Base-by-base conservation (phyloP, 2,888 invertebrate genomes). In the Drosophila kanekoi region DNA sequence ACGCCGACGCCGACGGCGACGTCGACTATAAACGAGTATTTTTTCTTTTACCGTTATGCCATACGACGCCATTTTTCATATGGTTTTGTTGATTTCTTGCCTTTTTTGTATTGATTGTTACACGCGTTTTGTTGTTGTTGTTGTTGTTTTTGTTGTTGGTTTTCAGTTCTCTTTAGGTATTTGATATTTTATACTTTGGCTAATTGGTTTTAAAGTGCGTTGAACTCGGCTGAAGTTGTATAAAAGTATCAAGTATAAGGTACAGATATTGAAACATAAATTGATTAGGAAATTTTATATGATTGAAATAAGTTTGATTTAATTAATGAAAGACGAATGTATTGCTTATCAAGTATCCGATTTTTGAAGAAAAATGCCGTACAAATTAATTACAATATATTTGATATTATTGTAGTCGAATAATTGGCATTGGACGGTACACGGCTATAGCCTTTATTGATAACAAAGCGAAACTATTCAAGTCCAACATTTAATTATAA, bases 61-160 rank as follows among this genome's bases (percentile, higher is more conserved):
- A 67, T 73, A 59, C 64, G 60, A 59, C 77, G 77, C 77, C 79
- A 79, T 79, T 45, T 59, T 54, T 77, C 35, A 79, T 77, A 77
- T 71, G 66, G 52, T 49, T 57, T 61, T 33, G 40, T 57, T 54
- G 57, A 47, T 54, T 44, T 49, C 28, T 33, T 14, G 33, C 37
- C 11, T 48, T 18, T 37, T 37, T 56, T 38, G 53, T 59, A 35
- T 79, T 78, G 71, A 66, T 69, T 70, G 75, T 40, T 45, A 33
- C 13, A 37, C 28, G 28, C 0, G 54, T 23, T 40, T 40, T 18
- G 28, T 2, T 28, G 28, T 28, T 8, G 6, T 23, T 52, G 13
- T 44, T 13, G 33, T 57, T n/a, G 10, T 28, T 28, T 8, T 28
- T 45, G 44, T 18, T 37, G 13, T 47, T 20, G 18, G 2, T 14